Base-by-base conservation (phyloP, 2,797 vertebrate genomes). In the Oreortyx pictus region DNA sequence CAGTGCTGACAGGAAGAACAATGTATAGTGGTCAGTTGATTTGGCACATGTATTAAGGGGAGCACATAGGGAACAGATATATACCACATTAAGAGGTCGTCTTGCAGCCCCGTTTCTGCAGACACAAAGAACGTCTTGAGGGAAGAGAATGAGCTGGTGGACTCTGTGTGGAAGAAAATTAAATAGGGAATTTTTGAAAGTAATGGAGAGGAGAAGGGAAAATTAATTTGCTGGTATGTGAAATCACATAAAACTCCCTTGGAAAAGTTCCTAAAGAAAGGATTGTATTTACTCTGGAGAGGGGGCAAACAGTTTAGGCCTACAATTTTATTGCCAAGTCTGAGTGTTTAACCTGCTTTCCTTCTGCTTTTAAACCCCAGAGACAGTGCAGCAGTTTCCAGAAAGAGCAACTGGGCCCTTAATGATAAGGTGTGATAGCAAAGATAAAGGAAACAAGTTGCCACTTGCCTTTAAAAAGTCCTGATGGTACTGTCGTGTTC, bases 241-340 rank as follows among this genome's bases (percentile, higher is more conserved):
- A 92, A 82, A 87, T 94, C 86, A 52, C 72, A 70, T 82, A 90
- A 87, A 93, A 64, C 54, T 89, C 41, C 43, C 29, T 81, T 92
- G 86, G 88, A 95, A 80, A 31, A 67, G 47, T 79, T 93, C 87
- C 90, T 87, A 39, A 89, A 73, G 86, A 93, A 76, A 86, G 79
- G 56, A 68, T 79, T 94, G 46, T 90, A 47, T 93, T 94, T 93
- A 43, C 72, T 82, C 76, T 83, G 76, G 59, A 81, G 92, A 73
- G 59, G 33, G 66, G 93, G 59, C 65, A 86, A 77, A 74, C 81
- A 82, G 61, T 82, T 75, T 61, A 88, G 72, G 29, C 59, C 47
- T 92, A 59, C 49, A 49, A 44, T 80, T 93, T 86, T 62, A 89
- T 83, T 89, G 92, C 90, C 76, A 81, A 49, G 66, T 72, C 86